Evolutionary conservation across 2,797 vertebrate species (phyloP).

Genomic region (Myripristis jacobus): DNA sequence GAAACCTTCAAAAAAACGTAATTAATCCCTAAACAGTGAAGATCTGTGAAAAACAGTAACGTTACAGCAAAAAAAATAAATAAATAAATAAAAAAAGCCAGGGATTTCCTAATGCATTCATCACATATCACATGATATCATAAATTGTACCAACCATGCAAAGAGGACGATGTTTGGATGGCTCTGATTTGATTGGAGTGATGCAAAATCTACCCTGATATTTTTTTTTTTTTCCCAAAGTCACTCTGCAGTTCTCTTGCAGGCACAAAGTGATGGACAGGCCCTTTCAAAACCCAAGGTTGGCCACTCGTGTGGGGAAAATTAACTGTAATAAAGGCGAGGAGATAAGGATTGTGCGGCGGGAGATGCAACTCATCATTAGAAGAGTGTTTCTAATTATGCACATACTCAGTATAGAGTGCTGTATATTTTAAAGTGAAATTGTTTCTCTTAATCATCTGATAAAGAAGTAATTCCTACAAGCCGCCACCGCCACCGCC

Average conservation of each 20-base stretch:
- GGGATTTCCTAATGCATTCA: background rate
- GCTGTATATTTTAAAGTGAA: too few relatives aligned
- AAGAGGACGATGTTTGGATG: conserved; percentile 18
- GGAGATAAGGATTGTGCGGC: conserved; percentile 1
- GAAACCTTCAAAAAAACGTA: conserved; percentile 27
- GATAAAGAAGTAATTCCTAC: too few relatives aligned
- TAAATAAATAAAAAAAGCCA: too few relatives aligned
- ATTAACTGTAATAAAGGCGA: background rate
- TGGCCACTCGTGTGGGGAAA: conserved; percentile 2
- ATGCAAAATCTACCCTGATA: too few relatives aligned
- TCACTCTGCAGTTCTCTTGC: conserved; percentile 10
- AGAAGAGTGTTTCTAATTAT: too few relatives aligned
- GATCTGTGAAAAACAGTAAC: background rate
- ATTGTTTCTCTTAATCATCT: too few relatives aligned
- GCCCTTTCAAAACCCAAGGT: conserved; percentile 7
- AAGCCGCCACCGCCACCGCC: too few relatives aligned
- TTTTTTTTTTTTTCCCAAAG: too few relatives aligned
- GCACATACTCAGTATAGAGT: too few relatives aligned
- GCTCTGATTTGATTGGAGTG: conserved; percentile 14
- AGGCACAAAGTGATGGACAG: conserved; percentile 20
- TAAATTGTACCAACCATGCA: too few relatives aligned
- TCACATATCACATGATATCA: too few relatives aligned
- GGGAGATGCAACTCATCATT: background rate
- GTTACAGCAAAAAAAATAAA: too few relatives aligned
- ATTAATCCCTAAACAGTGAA: conserved; percentile 26